These are phyloP conservation scores for Brachionus paranguensis DNA, from an alignment of 1,140 invertebrate genomes.

Conservation along the genomic window DNA sequence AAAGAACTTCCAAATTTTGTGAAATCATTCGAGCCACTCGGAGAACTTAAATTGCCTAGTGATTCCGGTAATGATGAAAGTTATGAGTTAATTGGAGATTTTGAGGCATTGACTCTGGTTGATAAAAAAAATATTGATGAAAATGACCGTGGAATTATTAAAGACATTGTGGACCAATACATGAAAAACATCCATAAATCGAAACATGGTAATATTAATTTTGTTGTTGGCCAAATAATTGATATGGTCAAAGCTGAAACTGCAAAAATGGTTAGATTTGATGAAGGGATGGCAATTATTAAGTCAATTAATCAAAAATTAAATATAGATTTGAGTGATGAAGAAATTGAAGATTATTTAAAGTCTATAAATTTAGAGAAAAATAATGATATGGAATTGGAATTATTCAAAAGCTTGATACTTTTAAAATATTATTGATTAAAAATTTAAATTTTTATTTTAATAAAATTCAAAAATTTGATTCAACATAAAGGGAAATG, in stretches of 20 bases:
- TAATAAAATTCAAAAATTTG: neutral
- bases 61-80: neutral
- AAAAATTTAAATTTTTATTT: neutral
- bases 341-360: neutral
- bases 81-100: neutral
- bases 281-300: neutral
- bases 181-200: neutral
- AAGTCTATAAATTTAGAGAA: neutral
- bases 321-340: neutral
- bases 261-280: neutral
- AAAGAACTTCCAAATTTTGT: neutral
- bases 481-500: neutral
- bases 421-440: neutral
- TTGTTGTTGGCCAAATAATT: neutral
- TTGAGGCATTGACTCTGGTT: neutral
- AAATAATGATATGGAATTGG: neutral
- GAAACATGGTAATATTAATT: neutral
- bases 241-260: neutral
- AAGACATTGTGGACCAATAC: neutral
- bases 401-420: neutral
- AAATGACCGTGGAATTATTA: neutral
- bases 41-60: neutral
- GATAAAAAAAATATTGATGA: neutral
- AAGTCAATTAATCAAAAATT: constrained; percentile 7
- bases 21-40: neutral